Evolutionary conservation across 1,140 invertebrate genomes (phyloP).

Genomic region (Bacillus rossius): DNA sequence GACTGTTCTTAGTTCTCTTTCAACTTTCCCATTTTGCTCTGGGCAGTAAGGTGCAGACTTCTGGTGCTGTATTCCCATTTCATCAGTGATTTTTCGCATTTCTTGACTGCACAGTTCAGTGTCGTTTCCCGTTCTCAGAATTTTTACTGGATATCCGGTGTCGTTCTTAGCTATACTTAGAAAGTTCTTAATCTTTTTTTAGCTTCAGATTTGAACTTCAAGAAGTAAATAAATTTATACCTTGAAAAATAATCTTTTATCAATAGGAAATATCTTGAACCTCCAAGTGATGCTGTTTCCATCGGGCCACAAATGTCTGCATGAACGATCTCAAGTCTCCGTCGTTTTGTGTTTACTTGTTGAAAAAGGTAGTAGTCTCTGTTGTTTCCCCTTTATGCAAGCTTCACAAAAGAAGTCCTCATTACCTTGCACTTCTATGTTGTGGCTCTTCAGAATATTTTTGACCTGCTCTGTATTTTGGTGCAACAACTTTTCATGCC

Average conservation of each 20-base stretch:
- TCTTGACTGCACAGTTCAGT: conserved; percentile 29
- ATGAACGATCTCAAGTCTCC: conserved; percentile 37
- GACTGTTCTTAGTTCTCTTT: too few relatives aligned
- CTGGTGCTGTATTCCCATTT: too few relatives aligned
- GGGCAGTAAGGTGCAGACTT: too few relatives aligned
- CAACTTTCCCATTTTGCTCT: too few relatives aligned
- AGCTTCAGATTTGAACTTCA: conserved; percentile 39
- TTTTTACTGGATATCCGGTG: conserved; percentile 32
- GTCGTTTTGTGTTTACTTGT: conserved; percentile 23
- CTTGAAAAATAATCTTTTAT: conserved; percentile 44
- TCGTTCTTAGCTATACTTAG: conserved; percentile 33
- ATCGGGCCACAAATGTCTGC: conserved; percentile 44
- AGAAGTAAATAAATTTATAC: conserved; percentile 40
- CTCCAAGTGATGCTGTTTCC: conserved; percentile 31
- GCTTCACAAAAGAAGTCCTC: conserved; percentile 32
- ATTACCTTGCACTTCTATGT: conserved; percentile 23
- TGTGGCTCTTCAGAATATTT: conserved; percentile 28
- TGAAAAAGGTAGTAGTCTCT: conserved; percentile 30
- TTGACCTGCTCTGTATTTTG: conserved; percentile 38
- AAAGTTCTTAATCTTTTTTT: conserved; percentile 33
- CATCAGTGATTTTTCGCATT: too few relatives aligned
- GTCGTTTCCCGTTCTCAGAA: conserved; percentile 42
- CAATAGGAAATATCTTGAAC: conserved; percentile 33
- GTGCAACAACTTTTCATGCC: conserved; percentile 31
- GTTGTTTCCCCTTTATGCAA: conserved; percentile 38